Evolutionary conservation across 2,888 invertebrate genomes (phyloP), one percentile per base, ranked within the genome.

Genomic region (Formica aserva): DNA sequence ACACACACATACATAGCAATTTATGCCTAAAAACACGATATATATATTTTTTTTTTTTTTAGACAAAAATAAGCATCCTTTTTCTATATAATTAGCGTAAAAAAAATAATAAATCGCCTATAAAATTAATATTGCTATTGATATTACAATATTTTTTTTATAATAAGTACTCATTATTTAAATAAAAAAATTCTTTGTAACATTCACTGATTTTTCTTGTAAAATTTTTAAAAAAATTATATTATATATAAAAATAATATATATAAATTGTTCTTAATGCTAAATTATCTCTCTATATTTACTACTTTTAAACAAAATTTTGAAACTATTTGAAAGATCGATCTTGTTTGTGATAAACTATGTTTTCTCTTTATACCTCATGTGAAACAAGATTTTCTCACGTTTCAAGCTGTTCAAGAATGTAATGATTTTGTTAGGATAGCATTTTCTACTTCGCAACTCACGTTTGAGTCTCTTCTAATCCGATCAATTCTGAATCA

Each of bases 401-500:
- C 67, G 69, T 78, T 78, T 57, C 69, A 78, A 78, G 32, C 57
- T 57, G 67, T 57, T 77, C 22, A 57, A 41, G 32, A 45, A 78
- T 45, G 32, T 78, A 69, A 78, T 69, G 77, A 78, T 78, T 78
- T 60, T 69, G 29, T 78, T 45, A 69, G 69, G 32, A 66, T 65
- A 55, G 29, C 11, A 69, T 45, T 78, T 78, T 78, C 57, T 57
- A 57, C 41, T 60, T 78, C 41, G 18, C 32, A 63, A 60, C 32
- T 69, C 57, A 41, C 69, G 32, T 32, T 52, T 38, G 22, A 38
- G 45, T 26, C 35, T 52, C 26, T 35, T 76, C 52, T 76, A 13
- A 76, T 57, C 32, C 32, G 32, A 78, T 69, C 57, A 60, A 60
- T 78, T 60, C 1, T 38, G 29, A 18, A 32, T 60, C 29, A 29